A percentile compares a stretch with the other conserved stretches of the same genome.
Conservation (phyloP, 2,888 invertebrate genomes). For the Tupiocoris notatus region DNA sequence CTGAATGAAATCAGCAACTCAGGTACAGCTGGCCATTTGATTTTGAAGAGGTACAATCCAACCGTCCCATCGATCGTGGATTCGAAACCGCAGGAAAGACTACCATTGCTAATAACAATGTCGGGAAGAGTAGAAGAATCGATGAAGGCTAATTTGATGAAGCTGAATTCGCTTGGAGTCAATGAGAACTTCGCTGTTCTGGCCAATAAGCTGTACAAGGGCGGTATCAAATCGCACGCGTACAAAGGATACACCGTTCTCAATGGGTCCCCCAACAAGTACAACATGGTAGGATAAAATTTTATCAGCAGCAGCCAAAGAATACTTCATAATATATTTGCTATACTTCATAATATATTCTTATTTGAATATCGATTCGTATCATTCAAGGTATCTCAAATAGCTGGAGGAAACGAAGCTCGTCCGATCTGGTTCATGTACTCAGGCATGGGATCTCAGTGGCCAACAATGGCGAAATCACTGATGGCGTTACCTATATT, state of each 20-base stretch:
- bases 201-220: not conserved
- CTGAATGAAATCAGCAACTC: constrained; percentile 63
- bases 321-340: not conserved
- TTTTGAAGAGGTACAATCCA: constrained; percentile 53
- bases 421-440: constrained; percentile 66
- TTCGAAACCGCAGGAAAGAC: constrained; percentile 42
- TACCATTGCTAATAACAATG: constrained; percentile 55
- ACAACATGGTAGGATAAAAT: not conserved
- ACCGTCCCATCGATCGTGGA: constrained; percentile 2
- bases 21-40: constrained; percentile 57
- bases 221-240: constrained; percentile 11
- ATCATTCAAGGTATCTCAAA: not conserved
- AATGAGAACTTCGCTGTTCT: constrained; percentile 13
- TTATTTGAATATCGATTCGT: not conserved
- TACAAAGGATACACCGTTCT: constrained; percentile 52
- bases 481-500: constrained; percentile 69
- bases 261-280: constrained; percentile 45
- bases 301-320: too few relatives aligned
- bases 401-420: not conserved
- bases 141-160: constrained; percentile 53
- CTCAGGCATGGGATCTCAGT: constrained; percentile 75
- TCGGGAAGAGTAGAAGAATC: constrained; percentile 58
- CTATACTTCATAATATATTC: not conserved
- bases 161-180: not conserved
- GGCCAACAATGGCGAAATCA: constrained; percentile 67